Percentiles rank a stretch among this genome's conserved stretches.
Evolutionary conservation across 1,140 invertebrate species (phyloP).

Genomic region (Apis mellifera): DNA sequence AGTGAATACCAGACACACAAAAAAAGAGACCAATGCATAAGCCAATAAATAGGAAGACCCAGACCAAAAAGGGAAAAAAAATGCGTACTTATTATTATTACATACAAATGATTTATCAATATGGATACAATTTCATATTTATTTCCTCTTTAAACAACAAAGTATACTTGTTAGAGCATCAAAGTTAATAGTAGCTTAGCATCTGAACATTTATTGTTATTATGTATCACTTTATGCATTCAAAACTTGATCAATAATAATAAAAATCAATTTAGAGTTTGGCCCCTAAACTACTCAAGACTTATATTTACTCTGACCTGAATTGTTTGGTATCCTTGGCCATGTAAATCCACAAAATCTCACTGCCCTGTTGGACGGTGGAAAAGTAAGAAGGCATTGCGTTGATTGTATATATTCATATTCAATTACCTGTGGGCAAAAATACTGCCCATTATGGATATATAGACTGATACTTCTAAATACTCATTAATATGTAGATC

Average conservation of each 20-base stretch:
- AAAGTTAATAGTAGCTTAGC: no score
- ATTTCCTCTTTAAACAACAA: no score
- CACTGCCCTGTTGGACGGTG: constrained; percentile 42
- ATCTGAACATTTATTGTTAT: background rate
- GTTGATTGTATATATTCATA: constrained; percentile 49
- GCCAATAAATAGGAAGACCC: no score
- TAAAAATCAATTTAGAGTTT: constrained; percentile 26
- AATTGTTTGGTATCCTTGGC: constrained; percentile 52
- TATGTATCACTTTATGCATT: constrained; percentile 6
- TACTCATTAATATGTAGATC: constrained; percentile 33
- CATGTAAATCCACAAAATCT: constrained; percentile 56
- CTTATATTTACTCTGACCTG: constrained; percentile 60
- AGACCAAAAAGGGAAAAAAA: no score
- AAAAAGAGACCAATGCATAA: no score
- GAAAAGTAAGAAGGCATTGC: constrained; percentile 53
- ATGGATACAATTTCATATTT: no score
- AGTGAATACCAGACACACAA: no score
- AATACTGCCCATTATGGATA: constrained; percentile 67
- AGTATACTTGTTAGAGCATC: no score
- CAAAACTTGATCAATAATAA: constrained; percentile 21
- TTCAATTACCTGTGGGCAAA: constrained; percentile 64
- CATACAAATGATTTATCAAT: no score
- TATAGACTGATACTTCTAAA: constrained; percentile 31
- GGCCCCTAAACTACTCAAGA: constrained; percentile 49
- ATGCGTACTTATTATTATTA: no score